A percentile compares a stretch with the other conserved stretches of the same genome.
Conservation (phyloP, 2,797 vertebrate species). For the Hybognathus amarus region DNA sequence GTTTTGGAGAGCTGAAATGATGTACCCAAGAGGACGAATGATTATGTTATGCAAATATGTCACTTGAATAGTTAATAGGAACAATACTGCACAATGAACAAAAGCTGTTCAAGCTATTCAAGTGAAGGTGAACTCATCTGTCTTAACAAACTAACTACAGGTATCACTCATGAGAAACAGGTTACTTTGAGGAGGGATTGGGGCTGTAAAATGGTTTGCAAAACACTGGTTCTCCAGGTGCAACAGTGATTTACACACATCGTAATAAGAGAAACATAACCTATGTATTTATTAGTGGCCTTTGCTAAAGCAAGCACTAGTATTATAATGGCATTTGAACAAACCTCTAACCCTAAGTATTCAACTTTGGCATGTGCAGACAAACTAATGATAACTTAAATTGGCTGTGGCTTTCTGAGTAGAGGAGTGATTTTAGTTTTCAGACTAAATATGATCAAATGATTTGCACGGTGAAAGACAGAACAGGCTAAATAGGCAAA, state of each 20-base stretch:
- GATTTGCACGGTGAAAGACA: neutral
- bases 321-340: neutral
- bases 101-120: slow-evolving; percentile 43
- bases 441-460: neutral
- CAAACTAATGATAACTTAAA: neutral
- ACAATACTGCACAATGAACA: slow-evolving; percentile 32
- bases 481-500: neutral
- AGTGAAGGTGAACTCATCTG: slow-evolving; percentile 70
- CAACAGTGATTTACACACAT: neutral
- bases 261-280: neutral
- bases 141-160: slow-evolving; percentile 61
- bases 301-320: neutral
- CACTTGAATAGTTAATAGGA: slow-evolving; percentile 64
- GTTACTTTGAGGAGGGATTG: slow-evolving; percentile 50
- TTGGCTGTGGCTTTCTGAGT: neutral
- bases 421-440: neutral
- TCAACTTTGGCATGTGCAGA: neutral
- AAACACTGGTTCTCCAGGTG: neutral
- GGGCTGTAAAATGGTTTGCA: slow-evolving; percentile 16
- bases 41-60: slow-evolving; percentile 72
- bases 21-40: slow-evolving; percentile 37
- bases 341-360: neutral
- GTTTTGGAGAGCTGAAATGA: slow-evolving; percentile 28
- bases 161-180: slow-evolving; percentile 67
- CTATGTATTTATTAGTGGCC: neutral